Base-by-base conservation (phyloP, 2,113 vertebrate genomes). In the Aviceda subcristata region DNA sequence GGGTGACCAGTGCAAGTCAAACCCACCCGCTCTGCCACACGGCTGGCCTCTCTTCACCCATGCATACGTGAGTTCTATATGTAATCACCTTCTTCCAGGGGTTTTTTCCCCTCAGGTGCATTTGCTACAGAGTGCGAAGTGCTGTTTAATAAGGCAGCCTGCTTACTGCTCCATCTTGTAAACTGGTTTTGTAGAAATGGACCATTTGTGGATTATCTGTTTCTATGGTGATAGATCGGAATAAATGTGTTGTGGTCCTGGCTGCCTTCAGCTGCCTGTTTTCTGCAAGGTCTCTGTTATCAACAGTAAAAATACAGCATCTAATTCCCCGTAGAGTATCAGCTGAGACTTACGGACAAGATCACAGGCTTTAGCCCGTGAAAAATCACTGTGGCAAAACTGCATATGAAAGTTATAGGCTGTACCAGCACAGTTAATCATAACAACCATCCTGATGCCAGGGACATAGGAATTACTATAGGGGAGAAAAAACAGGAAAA, bases 211-310 rank as follows among this genome's bases (percentile, higher is more conserved):
- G 46, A 60, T 94, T 64, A 87, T 67, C 69, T 46, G 82, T 98
- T 95, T 79, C 97, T 95, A 98, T 97, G 95, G 97, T 45, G 94
- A 97, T 86, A 86, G 64, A 83, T 63, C 8, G 19, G 82, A 67
- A 68, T 55, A 92, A 90, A 60, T 15, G 23, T 26, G 85, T 50
- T 41, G 59, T 51, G 72, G 69, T 53, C 73, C 87, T 30, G 76
- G 43, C 69, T 85, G 93, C 91, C 92, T 96, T 64, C 68, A 39
- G 69, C 66, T 62, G 85, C 62, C 14, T 90, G 53, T 68, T 78
- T 94, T 75, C 76, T 83, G 15, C 82, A 59, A 97, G 87, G n/a
- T 90, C 87, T 86, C 88, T 62, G 15, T 60, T 34, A 56, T 38
- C 83, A 51, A 20, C 62, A 2, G 36, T 11, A 12, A 78, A 94